phyloP scores from a whole-genome alignment of 1,140 invertebrate species.

The Choristoneura fumiferana region DNA sequence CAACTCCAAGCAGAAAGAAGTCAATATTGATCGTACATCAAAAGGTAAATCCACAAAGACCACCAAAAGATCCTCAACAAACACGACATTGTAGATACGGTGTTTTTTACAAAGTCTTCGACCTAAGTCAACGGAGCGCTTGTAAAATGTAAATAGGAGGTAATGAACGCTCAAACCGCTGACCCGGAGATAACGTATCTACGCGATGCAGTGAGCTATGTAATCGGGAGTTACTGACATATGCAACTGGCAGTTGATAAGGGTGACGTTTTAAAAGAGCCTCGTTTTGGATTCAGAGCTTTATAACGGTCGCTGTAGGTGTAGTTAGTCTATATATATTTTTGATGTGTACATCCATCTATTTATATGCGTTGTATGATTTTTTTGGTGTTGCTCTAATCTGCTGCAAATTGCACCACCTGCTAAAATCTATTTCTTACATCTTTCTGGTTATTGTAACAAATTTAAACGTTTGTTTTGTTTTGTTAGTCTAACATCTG shows the following conservation, averaged over 20 bases:
- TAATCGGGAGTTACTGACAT: constrained; percentile 31
- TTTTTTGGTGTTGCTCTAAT: no score
- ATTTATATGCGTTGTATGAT: no score
- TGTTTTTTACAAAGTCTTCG: constrained; percentile 24
- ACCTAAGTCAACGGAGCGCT: constrained; percentile 35
- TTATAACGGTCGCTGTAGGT: no score
- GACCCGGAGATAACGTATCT: constrained; percentile 43
- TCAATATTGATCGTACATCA: neutral
- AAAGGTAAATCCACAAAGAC: constrained; percentile 2
- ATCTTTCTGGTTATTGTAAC: no score
- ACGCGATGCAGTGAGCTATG: constrained; percentile 24
- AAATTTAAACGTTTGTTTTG: no score
- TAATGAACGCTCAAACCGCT: constrained; percentile 41
- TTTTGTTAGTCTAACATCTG: no score
- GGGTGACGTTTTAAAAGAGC: no score
- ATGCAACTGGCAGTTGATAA: neutral
- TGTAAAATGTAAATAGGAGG: constrained; percentile 33
- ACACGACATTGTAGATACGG: constrained; percentile 9
- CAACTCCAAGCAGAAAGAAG: neutral
- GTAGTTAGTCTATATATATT: no score
- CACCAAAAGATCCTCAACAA: constrained; percentile 25
- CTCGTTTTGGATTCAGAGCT: no score
- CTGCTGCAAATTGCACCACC: no score
- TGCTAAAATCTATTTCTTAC: no score
- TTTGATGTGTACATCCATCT: no score